phyloP scores from a whole-genome alignment of 2,888 invertebrate species.

The Timandra comae region DNA sequence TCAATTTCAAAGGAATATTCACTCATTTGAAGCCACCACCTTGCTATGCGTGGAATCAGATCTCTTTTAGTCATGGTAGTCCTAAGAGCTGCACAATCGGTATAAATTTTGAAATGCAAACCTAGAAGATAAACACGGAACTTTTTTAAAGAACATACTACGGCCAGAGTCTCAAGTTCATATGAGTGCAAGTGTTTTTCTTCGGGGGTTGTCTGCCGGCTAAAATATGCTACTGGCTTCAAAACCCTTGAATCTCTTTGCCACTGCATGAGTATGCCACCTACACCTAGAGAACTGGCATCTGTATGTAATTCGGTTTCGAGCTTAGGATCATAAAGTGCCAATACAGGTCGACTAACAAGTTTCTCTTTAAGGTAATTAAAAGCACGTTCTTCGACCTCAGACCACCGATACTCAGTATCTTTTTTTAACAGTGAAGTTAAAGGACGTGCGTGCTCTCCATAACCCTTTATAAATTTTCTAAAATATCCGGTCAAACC shows the following conservation, averaged over 20 bases:
- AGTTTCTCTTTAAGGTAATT: neutral
- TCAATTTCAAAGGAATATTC: slow-evolving; percentile 17
- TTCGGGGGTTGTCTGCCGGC: slow-evolving; percentile 18
- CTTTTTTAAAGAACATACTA: slow-evolving; percentile 12
- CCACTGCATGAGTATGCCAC: slow-evolving; percentile 5
- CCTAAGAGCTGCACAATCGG: slow-evolving; percentile 18
- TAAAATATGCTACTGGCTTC: slow-evolving; percentile 15
- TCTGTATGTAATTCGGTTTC: slow-evolving; percentile 8
- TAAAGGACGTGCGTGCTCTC: slow-evolving; percentile 3
- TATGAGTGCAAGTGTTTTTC: slow-evolving; percentile 20
- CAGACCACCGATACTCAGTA: neutral
- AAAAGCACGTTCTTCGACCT: slow-evolving; percentile 1
- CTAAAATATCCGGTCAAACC: slow-evolving; percentile 2
- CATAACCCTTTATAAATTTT: slow-evolving; percentile 3
- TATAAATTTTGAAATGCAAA: slow-evolving; percentile 10
- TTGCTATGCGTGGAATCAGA: slow-evolving; percentile 6
- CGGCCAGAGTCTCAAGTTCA: slow-evolving; percentile 22
- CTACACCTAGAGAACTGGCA: slow-evolving; percentile 3
- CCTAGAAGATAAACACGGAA: slow-evolving; percentile 13
- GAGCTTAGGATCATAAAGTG: slow-evolving; percentile 1
- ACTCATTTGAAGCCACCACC: slow-evolving; percentile 17
- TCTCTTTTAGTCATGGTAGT: slow-evolving; percentile 15
- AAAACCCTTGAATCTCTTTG: neutral
- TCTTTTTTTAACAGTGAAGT: slow-evolving; percentile 3
- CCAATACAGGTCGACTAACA: slow-evolving; percentile 1